phyloP scores from a whole-genome alignment of 2,888 invertebrate genomes.

The Nomada goodeniana region DNA sequence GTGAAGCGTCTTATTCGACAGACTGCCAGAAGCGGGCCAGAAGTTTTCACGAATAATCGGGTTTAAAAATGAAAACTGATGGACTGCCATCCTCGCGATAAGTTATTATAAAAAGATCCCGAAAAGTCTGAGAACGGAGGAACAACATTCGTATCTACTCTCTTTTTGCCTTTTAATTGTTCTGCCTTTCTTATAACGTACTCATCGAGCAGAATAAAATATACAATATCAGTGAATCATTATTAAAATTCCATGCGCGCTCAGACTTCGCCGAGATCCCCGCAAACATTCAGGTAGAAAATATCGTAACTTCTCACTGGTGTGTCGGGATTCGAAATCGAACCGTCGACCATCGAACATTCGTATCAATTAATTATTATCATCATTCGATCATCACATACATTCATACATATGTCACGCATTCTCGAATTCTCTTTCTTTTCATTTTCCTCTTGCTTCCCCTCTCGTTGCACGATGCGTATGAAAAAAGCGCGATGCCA shows the following conservation, averaged over 20 bases:
- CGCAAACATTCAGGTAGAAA: constrained; percentile 70
- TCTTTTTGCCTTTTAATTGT: neutral
- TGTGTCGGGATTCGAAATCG: constrained; percentile 56
- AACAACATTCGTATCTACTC: neutral
- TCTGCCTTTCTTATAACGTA: neutral
- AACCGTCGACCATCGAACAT: constrained; percentile 50
- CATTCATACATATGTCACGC: constrained; percentile 42
- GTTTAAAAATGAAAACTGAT: constrained; percentile 63
- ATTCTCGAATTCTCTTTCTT: constrained; percentile 18
- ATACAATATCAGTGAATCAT: constrained; percentile 10
- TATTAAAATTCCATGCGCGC: constrained; percentile 23
- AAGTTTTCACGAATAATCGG: constrained; percentile 39
- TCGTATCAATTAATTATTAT: constrained; percentile 24
- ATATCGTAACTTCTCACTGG: constrained; percentile 71
- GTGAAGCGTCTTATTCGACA: constrained; percentile 53
- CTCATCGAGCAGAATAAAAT: constrained; percentile 25
- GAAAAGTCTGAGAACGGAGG: constrained; percentile 47
- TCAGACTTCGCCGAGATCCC: constrained; percentile 54
- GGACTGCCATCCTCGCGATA: constrained; percentile 56
- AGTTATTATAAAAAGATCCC: constrained; percentile 63
- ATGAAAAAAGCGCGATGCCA: constrained; percentile 64
- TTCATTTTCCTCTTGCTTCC: constrained; percentile 34
- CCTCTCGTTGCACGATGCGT: constrained; percentile 61
- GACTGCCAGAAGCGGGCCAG: constrained; percentile 59
- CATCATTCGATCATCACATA: constrained; percentile 39